Evolutionary conservation across 2,888 invertebrate genomes (phyloP), one percentile per base, ranked within the genome.

Genomic region (Cremastinae sp.): DNA sequence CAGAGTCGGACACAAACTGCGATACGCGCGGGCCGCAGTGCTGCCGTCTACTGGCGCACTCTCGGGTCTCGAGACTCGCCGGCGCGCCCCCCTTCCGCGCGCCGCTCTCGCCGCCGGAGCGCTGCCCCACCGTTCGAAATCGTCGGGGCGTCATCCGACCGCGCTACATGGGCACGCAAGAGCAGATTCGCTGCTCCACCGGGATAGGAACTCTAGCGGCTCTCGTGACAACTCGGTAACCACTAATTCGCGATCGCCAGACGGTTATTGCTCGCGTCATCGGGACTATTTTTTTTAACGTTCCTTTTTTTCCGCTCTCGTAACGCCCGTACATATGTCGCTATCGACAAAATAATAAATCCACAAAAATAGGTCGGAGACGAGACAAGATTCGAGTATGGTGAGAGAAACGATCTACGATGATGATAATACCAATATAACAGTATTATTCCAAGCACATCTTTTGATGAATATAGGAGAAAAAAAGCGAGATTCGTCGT

Each of bases 11-110:
- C 84, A 80, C 82, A 78, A 84, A 85, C 84, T 85, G 86, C 86
- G 89, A 87, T 87, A 86, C 88, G 86, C 88, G 85, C 88, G 84
- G 85, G 84, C 85, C 88, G 88, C 89, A 88, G 89, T 89, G 89
- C 89, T 89, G 89, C 89, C 89, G 88, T 86, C 89, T 89, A 89
- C 89, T 89, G 89, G 89, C 77, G 81, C 73, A 73, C 78, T 76
- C 74, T 45, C 53, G 75, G 82, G 76, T 75, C 77, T 62, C 45
- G 75, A 78, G 82, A 82, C 81, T 83, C 83, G 82, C 78, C 79
- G 83, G 80, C 80, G 79, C 80, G 75, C 80, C 75, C 74, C 69
- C 78, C 64, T 74, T 80, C 87, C 78, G 65, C 45, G 65, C 55
- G 86, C 89, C 83, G 84, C 85, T 86, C 89, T 90, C 90, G 90